Base-by-base conservation (phyloP, 1,140 invertebrate species). In the Zophobas atratus region DNA sequence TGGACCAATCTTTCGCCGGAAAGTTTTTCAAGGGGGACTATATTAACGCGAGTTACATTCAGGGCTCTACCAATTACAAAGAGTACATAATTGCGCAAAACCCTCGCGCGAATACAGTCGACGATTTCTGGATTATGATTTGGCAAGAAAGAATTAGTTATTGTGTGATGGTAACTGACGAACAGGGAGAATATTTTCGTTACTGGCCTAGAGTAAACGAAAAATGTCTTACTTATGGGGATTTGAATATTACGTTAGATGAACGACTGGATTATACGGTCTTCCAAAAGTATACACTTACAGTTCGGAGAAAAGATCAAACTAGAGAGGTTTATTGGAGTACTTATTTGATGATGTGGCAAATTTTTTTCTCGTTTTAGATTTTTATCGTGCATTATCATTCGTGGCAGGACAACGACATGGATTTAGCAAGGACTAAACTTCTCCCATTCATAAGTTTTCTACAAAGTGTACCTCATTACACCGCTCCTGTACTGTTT, bases 21-120 rank as follows among this genome's bases (percentile, higher is more conserved):
- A 1, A 34, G 1, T 2, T 34, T 20, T 55, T 55, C 35, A 20
- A 55, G 0, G 33, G 3, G 5, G 0, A 34, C 1, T 55, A 1
- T 1, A 34, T 20, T 20, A 20, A 20, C 20, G 20, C 20, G 20
- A 20, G 20, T 20, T 20, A 20, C 20, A 20, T 20, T 1, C 49
- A 94, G 92, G 93, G 93, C 48, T 92, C 91, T 76, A 87, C 88
- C 0, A 89, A 89, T 51, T 88, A 90, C 46, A 90, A 89, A 76
- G 90, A 91, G 80, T 95, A 94, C 79, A 93, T 95, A 77, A 93
- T 94, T 8, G 92, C 93, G n/a, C 94, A 95, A 87, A 94, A 93
- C 33, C 94, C 95, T 0, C 90, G 93, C 78, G 88, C 90, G 8
- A 89, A 91, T 77, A 96, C 94, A 5, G 86, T 91, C 0, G 87